phyloP scores from a whole-genome alignment of 2,113 vertebrate species.

The Lophius piscatorius region DNA sequence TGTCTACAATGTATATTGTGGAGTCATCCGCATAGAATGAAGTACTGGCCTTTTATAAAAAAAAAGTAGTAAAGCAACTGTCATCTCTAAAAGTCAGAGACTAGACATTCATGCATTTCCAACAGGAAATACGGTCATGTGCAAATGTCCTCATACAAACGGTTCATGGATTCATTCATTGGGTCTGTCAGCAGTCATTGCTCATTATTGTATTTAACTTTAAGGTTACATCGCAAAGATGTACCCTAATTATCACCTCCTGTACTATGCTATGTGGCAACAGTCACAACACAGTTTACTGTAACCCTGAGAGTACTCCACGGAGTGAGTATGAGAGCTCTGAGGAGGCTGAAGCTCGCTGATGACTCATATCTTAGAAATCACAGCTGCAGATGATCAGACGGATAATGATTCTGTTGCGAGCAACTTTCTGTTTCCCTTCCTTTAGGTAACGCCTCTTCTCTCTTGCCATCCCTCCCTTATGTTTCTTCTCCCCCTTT shows the following conservation, averaged over 20 bases:
- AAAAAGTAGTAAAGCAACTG: no score
- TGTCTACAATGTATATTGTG: no score
- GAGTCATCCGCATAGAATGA: no score
- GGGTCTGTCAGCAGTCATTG: background rate
- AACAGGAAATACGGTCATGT: no score
- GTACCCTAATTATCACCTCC: conserved; percentile 2
- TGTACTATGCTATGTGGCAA: conserved; percentile 42
- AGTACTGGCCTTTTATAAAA: no score
- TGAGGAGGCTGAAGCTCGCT: conserved; percentile 27
- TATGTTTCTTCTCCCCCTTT: background rate
- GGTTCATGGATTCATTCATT: background rate
- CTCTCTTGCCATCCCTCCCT: background rate
- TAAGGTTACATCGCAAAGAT: conserved; percentile 6
- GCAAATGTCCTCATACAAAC: background rate
- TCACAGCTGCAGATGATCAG: conserved; percentile 68
- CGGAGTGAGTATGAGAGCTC: conserved; percentile 28
- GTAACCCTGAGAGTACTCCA: conserved; percentile 20
- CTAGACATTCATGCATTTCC: no score
- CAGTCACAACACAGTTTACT: conserved; percentile 33
- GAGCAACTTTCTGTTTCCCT: conserved; percentile 56
- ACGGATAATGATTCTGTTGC: conserved; percentile 43
- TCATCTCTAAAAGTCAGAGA: no score
- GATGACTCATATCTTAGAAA: conserved; percentile 70
- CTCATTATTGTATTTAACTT: background rate
- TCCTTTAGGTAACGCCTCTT: conserved; percentile 8